Percentiles rank a stretch among this genome's conserved stretches.
Conservation (phyloP, 2,888 invertebrate species). For the Caenorhabditis virilis region DNA sequence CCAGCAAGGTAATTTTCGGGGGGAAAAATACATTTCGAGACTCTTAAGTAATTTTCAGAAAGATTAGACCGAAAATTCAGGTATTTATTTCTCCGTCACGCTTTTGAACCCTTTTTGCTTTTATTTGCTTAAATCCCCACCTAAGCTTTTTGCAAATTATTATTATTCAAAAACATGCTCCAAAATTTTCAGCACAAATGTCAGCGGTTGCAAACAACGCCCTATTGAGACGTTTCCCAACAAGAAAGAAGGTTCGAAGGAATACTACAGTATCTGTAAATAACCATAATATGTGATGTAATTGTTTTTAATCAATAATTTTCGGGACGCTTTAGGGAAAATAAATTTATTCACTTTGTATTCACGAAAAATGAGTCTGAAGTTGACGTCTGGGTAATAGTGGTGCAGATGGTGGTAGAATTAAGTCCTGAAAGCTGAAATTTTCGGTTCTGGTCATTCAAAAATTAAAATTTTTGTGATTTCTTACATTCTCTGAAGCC, state of each 20-base stretch:
- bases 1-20: conserved; percentile 64
- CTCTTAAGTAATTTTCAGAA: too few relatives aligned
- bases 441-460: conserved; percentile 1
- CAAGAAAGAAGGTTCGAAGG: conserved; percentile 48
- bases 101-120: too few relatives aligned
- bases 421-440: conserved; percentile 41
- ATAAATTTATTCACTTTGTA: background rate
- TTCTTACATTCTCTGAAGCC: conserved; percentile 16
- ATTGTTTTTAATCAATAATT: background rate
- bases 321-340: background rate
- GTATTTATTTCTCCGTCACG: too few relatives aligned
- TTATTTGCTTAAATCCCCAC: too few relatives aligned
- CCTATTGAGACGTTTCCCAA: conserved; percentile 60
- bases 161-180: too few relatives aligned
- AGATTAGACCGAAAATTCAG: too few relatives aligned
- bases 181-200: conserved; percentile 64
- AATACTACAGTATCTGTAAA: conserved; percentile 27
- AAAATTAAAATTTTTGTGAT: background rate
- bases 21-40: too few relatives aligned
- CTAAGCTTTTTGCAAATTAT: too few relatives aligned
- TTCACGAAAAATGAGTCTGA: background rate
- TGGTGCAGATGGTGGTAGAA: too few relatives aligned
- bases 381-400: conserved; percentile 1
- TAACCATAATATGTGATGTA: conserved; percentile 8
- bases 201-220: conserved; percentile 63